These are phyloP conservation scores for Clarias macrocephalus DNA, from an alignment of 2,113 vertebrate genomes.

Conservation along the genomic window DNA sequence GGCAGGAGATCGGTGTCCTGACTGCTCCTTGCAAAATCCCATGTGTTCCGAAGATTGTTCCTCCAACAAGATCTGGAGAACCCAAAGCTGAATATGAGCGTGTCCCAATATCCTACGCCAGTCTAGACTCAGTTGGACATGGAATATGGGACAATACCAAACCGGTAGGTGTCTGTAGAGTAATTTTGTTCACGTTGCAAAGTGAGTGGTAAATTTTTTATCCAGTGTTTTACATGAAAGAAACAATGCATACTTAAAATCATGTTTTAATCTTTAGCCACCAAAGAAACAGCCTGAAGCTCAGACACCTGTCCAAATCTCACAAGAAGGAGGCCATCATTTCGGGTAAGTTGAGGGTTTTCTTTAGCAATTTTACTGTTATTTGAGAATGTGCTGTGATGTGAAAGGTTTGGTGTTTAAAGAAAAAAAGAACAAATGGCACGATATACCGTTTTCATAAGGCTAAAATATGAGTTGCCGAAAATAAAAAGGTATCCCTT, in stretches of 20 bases:
- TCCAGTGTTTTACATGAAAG: background rate
- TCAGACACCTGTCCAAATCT: constrained; percentile 34
- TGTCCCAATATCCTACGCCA: constrained; percentile 78
- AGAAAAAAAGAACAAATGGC: background rate
- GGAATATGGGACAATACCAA: constrained; percentile 75
- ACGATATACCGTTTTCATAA: background rate
- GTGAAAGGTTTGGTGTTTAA: background rate
- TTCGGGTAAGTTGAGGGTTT: constrained; percentile 58
- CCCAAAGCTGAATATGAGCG: constrained; percentile 70
- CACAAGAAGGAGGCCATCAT: constrained; percentile 41
- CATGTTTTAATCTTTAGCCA: constrained; percentile 47
- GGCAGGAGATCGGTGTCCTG: constrained; percentile 79
- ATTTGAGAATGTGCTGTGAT: background rate
- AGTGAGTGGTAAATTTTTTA: background rate
- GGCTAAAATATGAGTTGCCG: background rate
- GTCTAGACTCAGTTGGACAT: constrained; percentile 82
- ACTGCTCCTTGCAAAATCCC: constrained; percentile 65
- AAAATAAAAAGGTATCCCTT: background rate
- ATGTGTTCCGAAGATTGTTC: constrained; percentile 61
- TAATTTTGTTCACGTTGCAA: background rate
- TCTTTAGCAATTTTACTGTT: background rate
- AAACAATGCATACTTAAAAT: background rate
- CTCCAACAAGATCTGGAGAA: constrained; percentile 65
- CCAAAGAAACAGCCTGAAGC: constrained; percentile 47
- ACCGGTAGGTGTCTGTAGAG: constrained; percentile 21